Conservation (phyloP, 1,140 invertebrate species). For the Rhyacophila brunnea region DNA sequence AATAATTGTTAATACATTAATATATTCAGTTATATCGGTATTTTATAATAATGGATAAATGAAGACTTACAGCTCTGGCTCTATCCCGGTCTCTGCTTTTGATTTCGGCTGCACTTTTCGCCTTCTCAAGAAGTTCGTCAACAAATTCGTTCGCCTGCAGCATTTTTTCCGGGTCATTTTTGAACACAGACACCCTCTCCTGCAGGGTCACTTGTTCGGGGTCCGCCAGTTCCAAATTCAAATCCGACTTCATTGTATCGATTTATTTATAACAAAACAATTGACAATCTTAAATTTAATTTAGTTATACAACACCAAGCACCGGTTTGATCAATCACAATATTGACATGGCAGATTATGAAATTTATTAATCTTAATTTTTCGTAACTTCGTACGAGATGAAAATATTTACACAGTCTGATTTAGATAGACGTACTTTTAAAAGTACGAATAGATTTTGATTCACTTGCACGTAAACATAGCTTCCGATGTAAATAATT, state of each 20-base stretch:
- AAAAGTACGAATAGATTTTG: too few species aligned
- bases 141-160: conserved; percentile 51
- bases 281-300: too few species aligned
- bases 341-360: too few species aligned
- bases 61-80: conserved; percentile 53
- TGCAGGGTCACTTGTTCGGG: conserved; percentile 37
- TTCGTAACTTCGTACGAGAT: too few species aligned
- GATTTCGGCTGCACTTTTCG: conserved; percentile 49
- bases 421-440: too few species aligned
- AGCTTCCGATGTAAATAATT: too few species aligned
- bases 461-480: too few species aligned
- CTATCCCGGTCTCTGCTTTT: conserved; percentile 54
- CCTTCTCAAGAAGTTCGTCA: conserved; percentile 51
- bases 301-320: too few species aligned
- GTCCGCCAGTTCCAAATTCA: conserved; percentile 31
- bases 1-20: not conserved
- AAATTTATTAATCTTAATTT: too few species aligned
- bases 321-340: too few species aligned
- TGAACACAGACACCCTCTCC: conserved; percentile 47
- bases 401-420: too few species aligned
- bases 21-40: not conserved
- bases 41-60: not conserved
- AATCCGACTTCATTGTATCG: conserved; percentile 30
- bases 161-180: conserved; percentile 51
- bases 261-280: not conserved